A percentile compares a stretch with the other conserved stretches of the same genome.
Conservation (phyloP, 2,113 vertebrate genomes). For the Turdus rufiventris region DNA sequence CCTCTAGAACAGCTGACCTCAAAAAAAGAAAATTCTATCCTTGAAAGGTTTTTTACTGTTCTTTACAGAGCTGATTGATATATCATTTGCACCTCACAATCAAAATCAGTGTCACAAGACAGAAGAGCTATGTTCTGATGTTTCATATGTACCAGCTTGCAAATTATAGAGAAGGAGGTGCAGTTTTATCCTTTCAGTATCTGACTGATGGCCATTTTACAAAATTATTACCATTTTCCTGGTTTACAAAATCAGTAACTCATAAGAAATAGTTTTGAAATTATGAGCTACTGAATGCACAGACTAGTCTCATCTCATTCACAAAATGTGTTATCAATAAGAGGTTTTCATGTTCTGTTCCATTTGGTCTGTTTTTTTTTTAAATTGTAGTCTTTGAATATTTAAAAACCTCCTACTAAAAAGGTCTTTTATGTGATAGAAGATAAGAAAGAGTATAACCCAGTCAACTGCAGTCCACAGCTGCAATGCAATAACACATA, state of each 20-base stretch:
- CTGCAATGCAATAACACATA: background rate
- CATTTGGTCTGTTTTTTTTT: background rate
- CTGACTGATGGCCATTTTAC: slow-evolving; percentile 26
- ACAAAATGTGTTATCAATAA: background rate
- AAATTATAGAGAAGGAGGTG: slow-evolving; percentile 2
- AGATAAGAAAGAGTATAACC: background rate
- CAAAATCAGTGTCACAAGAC: slow-evolving; percentile 5
- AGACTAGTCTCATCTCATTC: slow-evolving; percentile 12
- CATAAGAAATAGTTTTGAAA: slow-evolving; percentile 48
- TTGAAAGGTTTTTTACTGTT: background rate
- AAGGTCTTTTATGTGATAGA: background rate
- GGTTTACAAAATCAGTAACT: slow-evolving; percentile 58
- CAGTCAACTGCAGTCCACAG: background rate
- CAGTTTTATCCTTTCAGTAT: slow-evolving; percentile 56
- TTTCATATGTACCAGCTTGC: background rate
- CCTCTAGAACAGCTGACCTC: background rate
- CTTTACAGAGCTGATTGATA: slow-evolving; percentile 8
- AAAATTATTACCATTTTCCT: slow-evolving; percentile 26
- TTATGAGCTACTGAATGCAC: slow-evolving; percentile 34
- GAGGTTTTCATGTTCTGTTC: background rate
- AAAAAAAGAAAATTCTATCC: background rate
- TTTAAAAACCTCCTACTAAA: background rate
- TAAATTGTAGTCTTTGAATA: background rate
- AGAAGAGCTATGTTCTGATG: background rate
- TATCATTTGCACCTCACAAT: background rate